Evolutionary conservation across 2,888 invertebrate genomes (phyloP), one percentile per base, ranked within the genome.

Genomic region (Synergus laeviventris): DNA sequence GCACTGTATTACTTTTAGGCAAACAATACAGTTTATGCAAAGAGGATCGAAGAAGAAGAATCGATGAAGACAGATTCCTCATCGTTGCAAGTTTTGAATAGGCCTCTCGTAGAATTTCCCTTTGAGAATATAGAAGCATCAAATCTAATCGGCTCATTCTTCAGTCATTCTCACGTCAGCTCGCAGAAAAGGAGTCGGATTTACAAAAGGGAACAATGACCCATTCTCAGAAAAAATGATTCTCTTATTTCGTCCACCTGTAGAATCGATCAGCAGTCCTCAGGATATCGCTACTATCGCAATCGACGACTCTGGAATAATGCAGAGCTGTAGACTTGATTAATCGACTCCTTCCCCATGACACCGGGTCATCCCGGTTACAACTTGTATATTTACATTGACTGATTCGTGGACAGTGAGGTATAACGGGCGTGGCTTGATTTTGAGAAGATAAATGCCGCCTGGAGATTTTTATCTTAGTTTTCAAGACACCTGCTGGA

Each of bases 341-440:
- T 70, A 70, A 70, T 70, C 70, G 49, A 31, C 49, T 70, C 16
- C 49, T 36, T 70, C n/a, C n/a, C 45, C 36, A 49, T 70, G 70
- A 70, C 70, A 70, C 36, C 31, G 36, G 49, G 70, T 49, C 70
- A 70, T 70, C 70, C n/a, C 42, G 31, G 70, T 70, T 49, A 59
- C 56, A 59, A 12, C 11, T 59, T 59, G 24, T 59, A 54, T 54
- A 59, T 59, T 59, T 59, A 81, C 76, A 80, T 82, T 86, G 88
- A 89, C 89, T 88, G 88, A 89, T 89, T 87, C 85, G 88, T 88
- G 86, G 81, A 74, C 86, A 84, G 82, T 81, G 82, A 84, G 83
- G 83, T 79, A 82, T 74, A 39, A 76, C 84, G 78, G 87, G 84
- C 85, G 84, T 84, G 82, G 84, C 78, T 70, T 76, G 70, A 75